Conservation (phyloP, 92 coral and sea anemone genomes). For the Pocillopora grandis region DNA sequence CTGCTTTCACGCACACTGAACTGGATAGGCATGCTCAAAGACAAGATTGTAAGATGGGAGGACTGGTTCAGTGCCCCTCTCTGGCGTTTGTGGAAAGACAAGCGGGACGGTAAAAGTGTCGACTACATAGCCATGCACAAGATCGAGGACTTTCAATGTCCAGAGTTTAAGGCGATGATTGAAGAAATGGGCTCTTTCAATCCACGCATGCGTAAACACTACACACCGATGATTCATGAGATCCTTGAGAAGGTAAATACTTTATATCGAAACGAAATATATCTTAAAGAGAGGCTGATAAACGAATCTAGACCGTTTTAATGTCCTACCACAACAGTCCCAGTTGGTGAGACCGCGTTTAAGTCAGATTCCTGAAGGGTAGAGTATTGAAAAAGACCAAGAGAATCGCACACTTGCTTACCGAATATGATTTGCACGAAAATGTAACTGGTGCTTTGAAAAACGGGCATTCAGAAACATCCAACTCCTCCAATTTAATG, state of each 20-base stretch:
- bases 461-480: no score
- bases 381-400: no score
- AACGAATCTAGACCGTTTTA: no score
- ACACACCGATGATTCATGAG: slow-evolving; percentile 11
- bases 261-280: no score
- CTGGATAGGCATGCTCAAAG: slow-evolving; percentile 9
- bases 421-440: no score
- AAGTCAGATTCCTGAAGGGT: no score
- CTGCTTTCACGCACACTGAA: slow-evolving; percentile 33
- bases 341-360: no score
- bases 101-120: not conserved
- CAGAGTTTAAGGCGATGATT: slow-evolving; percentile 14
- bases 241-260: slow-evolving; percentile 15
- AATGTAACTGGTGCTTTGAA: no score
- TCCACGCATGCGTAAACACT: not conserved
- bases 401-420: no score
- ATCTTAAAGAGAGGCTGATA: not conserved
- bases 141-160: slow-evolving; percentile 8
- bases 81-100: slow-evolving; percentile 37
- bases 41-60: slow-evolving; percentile 10
- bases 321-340: no score
- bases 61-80: slow-evolving; percentile 19
- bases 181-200: not conserved
- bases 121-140: slow-evolving; percentile 24
- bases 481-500: no score